A percentile compares a stretch with the other conserved stretches of the same genome.
Conservation (phyloP, 2,888 invertebrate species). For the Heliconius hortense region DNA sequence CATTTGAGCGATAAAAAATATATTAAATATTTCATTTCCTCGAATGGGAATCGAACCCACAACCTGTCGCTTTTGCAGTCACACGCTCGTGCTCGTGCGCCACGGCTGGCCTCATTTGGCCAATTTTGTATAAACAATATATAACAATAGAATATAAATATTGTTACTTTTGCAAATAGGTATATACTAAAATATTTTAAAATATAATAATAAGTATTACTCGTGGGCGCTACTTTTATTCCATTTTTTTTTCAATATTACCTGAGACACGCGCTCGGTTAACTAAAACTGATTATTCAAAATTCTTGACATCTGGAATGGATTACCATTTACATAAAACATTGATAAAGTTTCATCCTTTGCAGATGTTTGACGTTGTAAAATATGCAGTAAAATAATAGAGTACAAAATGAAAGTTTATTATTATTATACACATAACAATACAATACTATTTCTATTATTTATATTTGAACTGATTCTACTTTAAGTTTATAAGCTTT, state of each 20-base stretch:
- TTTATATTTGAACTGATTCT: neutral
- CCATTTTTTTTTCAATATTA: neutral
- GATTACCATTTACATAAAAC: slow-evolving; percentile 33
- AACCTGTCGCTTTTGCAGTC: no score
- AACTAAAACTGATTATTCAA: slow-evolving; percentile 5
- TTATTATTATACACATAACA: neutral
- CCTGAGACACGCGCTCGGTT: slow-evolving; percentile 16
- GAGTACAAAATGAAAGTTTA: slow-evolving; percentile 4
- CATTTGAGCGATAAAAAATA: no score
- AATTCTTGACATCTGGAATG: slow-evolving; percentile 41
- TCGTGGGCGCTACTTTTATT: neutral
- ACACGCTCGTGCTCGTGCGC: no score
- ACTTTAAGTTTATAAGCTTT: neutral
- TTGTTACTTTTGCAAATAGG: neutral
- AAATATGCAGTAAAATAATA: slow-evolving; percentile 17
- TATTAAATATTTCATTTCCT: no score
- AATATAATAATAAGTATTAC: neutral
- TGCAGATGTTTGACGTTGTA: slow-evolving; percentile 23
- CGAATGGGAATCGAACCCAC: no score
- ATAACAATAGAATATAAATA: neutral
- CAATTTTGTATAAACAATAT: neutral
- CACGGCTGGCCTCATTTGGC: no score
- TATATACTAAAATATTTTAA: neutral
- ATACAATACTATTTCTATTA: neutral
- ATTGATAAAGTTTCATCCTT: slow-evolving; percentile 23